These are phyloP conservation scores for Drosophila littoralis DNA, from an alignment of 1,140 invertebrate genomes.

Conservation along the genomic window DNA sequence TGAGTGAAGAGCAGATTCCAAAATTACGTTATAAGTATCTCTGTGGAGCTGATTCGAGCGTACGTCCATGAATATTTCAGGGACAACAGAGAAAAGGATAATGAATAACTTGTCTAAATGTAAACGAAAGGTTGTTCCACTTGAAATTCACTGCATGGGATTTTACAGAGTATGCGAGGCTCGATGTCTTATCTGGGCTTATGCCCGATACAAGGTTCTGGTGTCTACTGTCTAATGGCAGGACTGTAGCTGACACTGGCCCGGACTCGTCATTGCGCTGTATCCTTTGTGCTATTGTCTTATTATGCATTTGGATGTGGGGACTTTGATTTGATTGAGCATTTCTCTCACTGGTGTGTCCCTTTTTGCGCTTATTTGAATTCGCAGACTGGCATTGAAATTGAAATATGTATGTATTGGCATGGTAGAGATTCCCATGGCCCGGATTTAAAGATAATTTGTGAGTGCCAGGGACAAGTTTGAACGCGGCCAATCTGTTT, in stretches of 20 bases:
- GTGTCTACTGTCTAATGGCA: constrained; percentile 5
- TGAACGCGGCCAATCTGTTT: no score
- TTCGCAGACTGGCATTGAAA: constrained; percentile 36
- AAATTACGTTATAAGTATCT: no score
- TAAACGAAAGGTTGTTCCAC: neutral
- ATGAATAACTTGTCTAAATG: constrained; percentile 1
- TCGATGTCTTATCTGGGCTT: constrained; percentile 38
- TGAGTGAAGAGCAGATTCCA: no score
- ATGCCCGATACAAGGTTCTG: constrained; percentile 8
- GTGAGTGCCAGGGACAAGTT: constrained; percentile 30
- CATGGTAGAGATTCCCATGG: constrained; percentile 26
- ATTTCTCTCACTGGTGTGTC: constrained; percentile 55
- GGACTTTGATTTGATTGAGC: constrained; percentile 78
- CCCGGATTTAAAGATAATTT: constrained; percentile 57
- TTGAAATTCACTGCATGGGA: neutral
- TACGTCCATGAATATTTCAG: neutral
- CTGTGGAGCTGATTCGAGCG: no score
- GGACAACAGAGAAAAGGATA: neutral
- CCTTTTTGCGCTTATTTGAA: constrained; percentile 64
- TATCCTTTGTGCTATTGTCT: constrained; percentile 61
- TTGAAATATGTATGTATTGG: constrained; percentile 48
- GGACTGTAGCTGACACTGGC: constrained; percentile 32
- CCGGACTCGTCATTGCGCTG: constrained; percentile 11
- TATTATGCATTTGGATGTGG: constrained; percentile 62
- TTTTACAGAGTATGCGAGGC: constrained; percentile 27